These are phyloP conservation scores for Heptranchias perlo DNA, from an alignment of 2,113 vertebrate species.

Conservation along the genomic window DNA sequence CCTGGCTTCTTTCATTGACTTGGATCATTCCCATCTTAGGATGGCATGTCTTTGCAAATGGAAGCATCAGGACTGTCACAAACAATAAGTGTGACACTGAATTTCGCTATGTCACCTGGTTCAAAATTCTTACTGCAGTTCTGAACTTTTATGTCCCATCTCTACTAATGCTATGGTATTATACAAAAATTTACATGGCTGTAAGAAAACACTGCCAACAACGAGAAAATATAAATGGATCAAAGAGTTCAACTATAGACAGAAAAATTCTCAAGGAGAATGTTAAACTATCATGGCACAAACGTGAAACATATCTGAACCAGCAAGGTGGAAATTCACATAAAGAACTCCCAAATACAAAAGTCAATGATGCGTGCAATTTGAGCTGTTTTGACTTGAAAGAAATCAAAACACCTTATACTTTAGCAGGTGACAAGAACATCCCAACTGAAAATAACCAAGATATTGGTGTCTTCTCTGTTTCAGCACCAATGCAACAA, in stretches of 20 bases:
- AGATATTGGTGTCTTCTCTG: not conserved
- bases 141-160: constrained; percentile 91
- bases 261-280: not conserved
- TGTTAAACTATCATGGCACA: not conserved
- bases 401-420: not conserved
- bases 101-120: constrained; percentile 82
- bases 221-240: constrained; percentile 61
- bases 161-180: constrained; percentile 85
- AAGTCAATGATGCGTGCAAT: not conserved
- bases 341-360: not conserved
- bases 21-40: constrained; percentile 89
- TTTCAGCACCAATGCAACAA: not conserved
- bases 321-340: not conserved
- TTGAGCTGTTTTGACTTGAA: constrained; percentile 10
- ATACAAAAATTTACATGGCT: constrained; percentile 74
- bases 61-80: constrained; percentile 48
- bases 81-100: constrained; percentile 76
- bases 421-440: not conserved
- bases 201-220: constrained; percentile 74
- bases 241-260: constrained; percentile 37
- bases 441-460: constrained; percentile 12
- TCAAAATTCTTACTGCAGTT: constrained; percentile 80
- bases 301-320: not conserved
- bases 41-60: constrained; percentile 65
- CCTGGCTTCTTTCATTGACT: constrained; percentile 78